Evolutionary conservation across 2,888 invertebrate species (phyloP), one percentile per base, ranked within the genome.

Genomic region (Drosophila longiperda): DNA sequence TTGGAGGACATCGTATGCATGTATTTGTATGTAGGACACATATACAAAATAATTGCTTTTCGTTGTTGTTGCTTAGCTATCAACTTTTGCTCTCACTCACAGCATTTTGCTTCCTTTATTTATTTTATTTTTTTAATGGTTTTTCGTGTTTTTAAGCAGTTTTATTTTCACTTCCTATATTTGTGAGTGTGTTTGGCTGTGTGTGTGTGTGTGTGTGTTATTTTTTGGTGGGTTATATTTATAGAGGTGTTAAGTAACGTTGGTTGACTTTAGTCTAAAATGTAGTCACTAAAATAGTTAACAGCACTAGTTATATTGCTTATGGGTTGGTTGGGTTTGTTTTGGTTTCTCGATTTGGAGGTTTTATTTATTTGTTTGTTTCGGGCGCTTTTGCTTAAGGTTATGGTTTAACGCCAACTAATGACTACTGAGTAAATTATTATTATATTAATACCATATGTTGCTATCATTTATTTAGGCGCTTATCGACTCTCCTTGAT

Each of bases 301-400:
- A 87, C 86, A 85, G 89, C 87, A 82, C 89, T 83, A 79, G 73
- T 78, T 75, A 66, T 87, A 87, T 87, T 87, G 87, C 87, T 87
- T 89, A 78, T 87, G 78, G 57, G 57, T 87, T 69, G 71, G 75
- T 71, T 81, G 53, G 70, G 45, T 48, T 75, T 67, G 32, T 32
- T 59, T 67, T 58, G 12, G 29, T 53, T 76, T 61, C 66, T 45
- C 38, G 53, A 52, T 59, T 66, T 36, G 54, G 62, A 49, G 53
- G 66, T 60, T 79, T 45, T 26, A 12, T 20, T 45, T 42, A 20
- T 42, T 12, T 20, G 6, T 12, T 6, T 23, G 23, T 8, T 45
- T 45, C 15, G 23, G 45, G 45, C 45, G 45, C 15, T 3, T 45
- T 36, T 34, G 20, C 63, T 72, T 71, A 71, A 73, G 80, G 77